Evolutionary conservation across 1,140 invertebrate species (phyloP).

Genomic region (Coptotermes formosanus): DNA sequence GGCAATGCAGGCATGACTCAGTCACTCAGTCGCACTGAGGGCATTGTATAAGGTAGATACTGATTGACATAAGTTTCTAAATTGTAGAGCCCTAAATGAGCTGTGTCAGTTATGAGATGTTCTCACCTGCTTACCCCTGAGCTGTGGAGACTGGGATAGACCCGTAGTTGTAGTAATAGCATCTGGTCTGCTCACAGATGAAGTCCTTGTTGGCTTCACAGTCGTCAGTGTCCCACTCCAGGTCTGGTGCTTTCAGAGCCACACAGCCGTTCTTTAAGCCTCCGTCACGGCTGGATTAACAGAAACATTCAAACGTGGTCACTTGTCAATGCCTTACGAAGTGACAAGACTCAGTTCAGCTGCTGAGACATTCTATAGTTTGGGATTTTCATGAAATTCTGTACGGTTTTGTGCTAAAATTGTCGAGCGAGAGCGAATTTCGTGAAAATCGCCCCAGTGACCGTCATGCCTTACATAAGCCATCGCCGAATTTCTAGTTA

Average conservation of each 20-base stretch:
- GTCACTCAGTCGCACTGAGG: too few relatives aligned
- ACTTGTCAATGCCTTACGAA: too few relatives aligned
- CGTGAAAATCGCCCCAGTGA: too few relatives aligned
- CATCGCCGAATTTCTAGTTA: too few relatives aligned
- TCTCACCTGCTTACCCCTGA: conserved; percentile 76
- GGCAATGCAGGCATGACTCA: too few relatives aligned
- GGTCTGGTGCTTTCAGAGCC: conserved; percentile 67
- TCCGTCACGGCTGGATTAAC: conserved; percentile 48
- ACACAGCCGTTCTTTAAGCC: conserved; percentile 70
- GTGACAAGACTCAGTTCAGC: too few relatives aligned
- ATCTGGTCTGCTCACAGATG: conserved; percentile 84
- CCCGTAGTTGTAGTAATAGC: conserved; percentile 88
- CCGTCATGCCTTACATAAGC: too few relatives aligned
- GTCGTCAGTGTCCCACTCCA: conserved; percentile 77
- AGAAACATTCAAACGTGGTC: conserved; percentile 40
- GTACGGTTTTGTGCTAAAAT: too few relatives aligned
- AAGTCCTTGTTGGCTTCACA: conserved; percentile 82
- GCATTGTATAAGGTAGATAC: not conserved
- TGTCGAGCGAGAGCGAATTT: too few relatives aligned
- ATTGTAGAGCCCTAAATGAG: not conserved
- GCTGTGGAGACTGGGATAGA: conserved; percentile 81
- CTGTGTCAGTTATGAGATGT: not conserved
- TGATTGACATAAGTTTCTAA: not conserved
- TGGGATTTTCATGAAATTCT: too few relatives aligned
- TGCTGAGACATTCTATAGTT: too few relatives aligned